These are phyloP conservation scores for Sinosuthora webbiana DNA, from an alignment of 2,113 vertebrate genomes.

Conservation along the genomic window DNA sequence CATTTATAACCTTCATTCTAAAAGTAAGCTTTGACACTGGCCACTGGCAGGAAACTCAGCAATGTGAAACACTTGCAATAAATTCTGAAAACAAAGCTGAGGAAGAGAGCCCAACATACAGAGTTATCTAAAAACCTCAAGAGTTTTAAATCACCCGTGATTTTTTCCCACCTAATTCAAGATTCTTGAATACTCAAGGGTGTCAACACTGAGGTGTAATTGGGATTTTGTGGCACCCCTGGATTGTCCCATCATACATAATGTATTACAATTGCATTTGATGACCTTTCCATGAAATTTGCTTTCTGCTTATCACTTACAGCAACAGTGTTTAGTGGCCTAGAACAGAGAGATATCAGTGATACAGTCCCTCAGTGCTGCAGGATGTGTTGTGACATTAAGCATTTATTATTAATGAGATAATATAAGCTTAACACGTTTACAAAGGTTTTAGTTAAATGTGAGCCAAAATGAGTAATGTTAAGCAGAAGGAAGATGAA, in stretches of 20 bases:
- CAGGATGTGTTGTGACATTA: neutral
- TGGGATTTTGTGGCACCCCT: neutral
- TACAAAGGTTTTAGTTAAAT: neutral
- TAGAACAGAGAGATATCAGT: neutral
- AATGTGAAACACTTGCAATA: neutral
- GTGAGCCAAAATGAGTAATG: neutral
- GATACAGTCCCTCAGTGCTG: neutral
- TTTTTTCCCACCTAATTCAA: neutral
- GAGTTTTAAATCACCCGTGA: neutral
- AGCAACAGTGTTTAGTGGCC: neutral
- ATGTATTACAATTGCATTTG: neutral
- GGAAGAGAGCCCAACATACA: accelerated
- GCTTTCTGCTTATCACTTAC: neutral
- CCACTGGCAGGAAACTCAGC: neutral
- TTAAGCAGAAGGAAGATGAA: neutral
- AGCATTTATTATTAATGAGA: neutral
- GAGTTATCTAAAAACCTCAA: neutral
- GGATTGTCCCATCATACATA: neutral
- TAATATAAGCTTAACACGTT: neutral
- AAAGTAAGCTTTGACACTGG: neutral
- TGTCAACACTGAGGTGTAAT: neutral
- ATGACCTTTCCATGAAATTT: slow-evolving; percentile 4
- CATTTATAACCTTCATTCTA: neutral
- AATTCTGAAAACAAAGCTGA: neutral
- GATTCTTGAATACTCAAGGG: neutral